Percentiles rank a stretch among this genome's conserved stretches.
phyloP scores from a whole-genome alignment of 1,140 invertebrate species.

The Grapholita molesta region DNA sequence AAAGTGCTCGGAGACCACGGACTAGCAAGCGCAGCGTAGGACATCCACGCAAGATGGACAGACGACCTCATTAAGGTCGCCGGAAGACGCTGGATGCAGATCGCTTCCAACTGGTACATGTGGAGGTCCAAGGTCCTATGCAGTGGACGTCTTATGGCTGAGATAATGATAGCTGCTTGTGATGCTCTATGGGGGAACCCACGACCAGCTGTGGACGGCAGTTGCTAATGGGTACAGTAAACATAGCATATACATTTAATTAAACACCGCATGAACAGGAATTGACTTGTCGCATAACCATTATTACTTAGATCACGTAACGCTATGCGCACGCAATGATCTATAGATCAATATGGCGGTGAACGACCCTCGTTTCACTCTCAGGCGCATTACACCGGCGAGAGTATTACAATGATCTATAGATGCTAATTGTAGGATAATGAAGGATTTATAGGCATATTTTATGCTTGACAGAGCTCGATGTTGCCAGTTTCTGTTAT shows the following conservation, averaged over 20 bases:
- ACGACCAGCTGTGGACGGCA: too few species aligned
- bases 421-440: background rate
- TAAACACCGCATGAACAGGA: background rate
- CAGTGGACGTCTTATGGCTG: too few species aligned
- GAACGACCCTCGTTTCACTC: constrained; percentile 12
- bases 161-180: too few species aligned
- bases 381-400: constrained; percentile 6
- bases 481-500: background rate
- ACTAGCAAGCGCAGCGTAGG: too few species aligned
- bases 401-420: background rate
- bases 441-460: background rate
- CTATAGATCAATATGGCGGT: constrained; percentile 25
- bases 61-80: too few species aligned
- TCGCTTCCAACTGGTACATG: too few species aligned
- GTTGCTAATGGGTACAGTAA: too few species aligned
- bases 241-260: background rate
- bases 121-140: too few species aligned
- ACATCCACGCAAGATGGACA: too few species aligned
- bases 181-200: too few species aligned
- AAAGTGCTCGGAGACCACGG: too few species aligned
- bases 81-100: too few species aligned
- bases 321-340: constrained; percentile 29
- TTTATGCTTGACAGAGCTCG: background rate
- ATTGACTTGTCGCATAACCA: background rate
- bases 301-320: constrained; percentile 15